phyloP scores from a whole-genome alignment of 2,113 vertebrate genomes.

The Chloropsis cyanopogon region DNA sequence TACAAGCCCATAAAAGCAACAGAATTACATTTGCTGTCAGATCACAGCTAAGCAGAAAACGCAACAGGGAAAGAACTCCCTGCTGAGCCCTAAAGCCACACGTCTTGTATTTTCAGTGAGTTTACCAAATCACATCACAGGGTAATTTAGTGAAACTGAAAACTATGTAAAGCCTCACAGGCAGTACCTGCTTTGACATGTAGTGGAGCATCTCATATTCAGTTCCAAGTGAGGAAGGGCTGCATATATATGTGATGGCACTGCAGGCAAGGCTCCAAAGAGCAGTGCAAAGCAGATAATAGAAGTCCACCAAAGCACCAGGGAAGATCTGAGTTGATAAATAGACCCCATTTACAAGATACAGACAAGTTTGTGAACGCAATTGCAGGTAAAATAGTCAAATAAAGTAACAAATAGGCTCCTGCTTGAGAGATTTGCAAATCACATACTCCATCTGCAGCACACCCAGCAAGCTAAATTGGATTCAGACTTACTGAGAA shows the following conservation, averaged over 20 bases:
- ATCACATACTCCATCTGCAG: not conserved
- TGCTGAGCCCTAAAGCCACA: not conserved
- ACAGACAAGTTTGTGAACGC: not conserved
- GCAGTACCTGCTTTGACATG: not conserved
- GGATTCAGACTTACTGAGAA: slow-evolving; percentile 2
- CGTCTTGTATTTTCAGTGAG: not conserved
- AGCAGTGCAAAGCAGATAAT: not conserved
- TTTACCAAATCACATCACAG: slow-evolving; percentile 16
- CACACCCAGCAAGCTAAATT: not conserved
- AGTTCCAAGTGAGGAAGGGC: not conserved
- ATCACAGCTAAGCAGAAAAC: not conserved
- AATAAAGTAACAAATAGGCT: slow-evolving; percentile 6
- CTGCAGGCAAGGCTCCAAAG: not conserved
- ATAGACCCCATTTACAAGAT: not conserved
- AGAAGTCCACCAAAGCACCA: not conserved
- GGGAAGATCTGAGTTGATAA: not conserved
- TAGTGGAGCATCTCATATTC: not conserved
- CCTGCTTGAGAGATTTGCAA: slow-evolving; percentile 11
- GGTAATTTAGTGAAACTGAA: slow-evolving; percentile 6
- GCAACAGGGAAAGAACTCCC: not conserved
- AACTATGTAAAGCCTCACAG: not conserved
- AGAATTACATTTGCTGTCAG: not conserved
- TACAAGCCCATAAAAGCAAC: not conserved
- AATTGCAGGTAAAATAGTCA: slow-evolving; percentile 6
- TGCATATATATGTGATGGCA: not conserved